Evolutionary conservation across 2,888 invertebrate species (phyloP), one percentile per base, ranked within the genome.

Genomic region (Ophion costatus): DNA sequence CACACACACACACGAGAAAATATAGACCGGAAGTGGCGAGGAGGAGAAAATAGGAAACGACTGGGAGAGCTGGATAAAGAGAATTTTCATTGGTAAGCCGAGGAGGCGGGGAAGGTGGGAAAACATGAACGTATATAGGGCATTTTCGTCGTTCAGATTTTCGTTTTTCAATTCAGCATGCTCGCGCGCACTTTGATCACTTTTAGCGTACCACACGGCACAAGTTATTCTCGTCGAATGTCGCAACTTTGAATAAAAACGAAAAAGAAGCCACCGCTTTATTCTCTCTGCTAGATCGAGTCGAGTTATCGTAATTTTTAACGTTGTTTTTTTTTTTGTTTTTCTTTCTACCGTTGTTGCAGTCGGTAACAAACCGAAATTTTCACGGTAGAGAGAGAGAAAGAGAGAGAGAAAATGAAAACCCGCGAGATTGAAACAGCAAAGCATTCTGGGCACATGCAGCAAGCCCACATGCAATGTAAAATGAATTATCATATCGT

Each of bases 401-500:
- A 38, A 38, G 22, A 24, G 24, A 2, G 61, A 61, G 59, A 79
- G 29, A 67, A 76, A 51, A 11, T 45, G 10, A 6, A 64, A n/a
- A 51, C 20, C 71, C 71, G 71, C 73, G 89, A 92, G 91, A 91
- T 92, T 91, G 91, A 91, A 89, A 92, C 90, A 93, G 93, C 92
- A 90, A 93, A 93, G 92, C 93, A 90, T 74, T 90, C 92, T 92
- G 92, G 92, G 91, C 90, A 90, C 93, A 93, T 93, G 93, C 93
- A 93, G 90, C 90, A 91, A 90, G 88, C 85, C 85, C 76, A 89
- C 93, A 92, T 93, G 93, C 93, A 93, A 66, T 71, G 70, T 59
- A 59, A 29, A 73, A 69, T 82, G 51, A 22, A 42, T 69, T 45
- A 24, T 20, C 0, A 59, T n/a, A 14, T 69, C 3, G 61, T 45